phyloP scores from a whole-genome alignment of 1,140 invertebrate species.

The Drosophila bipectinata region DNA sequence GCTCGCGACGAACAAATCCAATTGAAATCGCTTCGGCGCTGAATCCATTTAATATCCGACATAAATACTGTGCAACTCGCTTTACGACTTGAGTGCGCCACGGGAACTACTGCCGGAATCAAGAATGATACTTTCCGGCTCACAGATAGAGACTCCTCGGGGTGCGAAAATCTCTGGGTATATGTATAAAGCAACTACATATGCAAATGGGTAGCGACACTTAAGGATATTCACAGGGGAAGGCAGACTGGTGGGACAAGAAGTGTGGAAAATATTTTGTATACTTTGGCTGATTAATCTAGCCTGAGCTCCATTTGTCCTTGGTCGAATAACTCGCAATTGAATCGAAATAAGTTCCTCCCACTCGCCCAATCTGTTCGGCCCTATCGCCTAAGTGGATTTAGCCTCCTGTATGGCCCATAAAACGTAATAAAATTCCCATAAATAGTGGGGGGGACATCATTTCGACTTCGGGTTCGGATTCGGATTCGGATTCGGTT shows the following conservation, averaged over 20 bases:
- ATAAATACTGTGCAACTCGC: conserved; percentile 76
- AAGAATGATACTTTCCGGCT: conserved; percentile 42
- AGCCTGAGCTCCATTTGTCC: conserved; percentile 45
- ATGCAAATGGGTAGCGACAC: conserved; percentile 59
- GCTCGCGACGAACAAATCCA: conserved; percentile 59
- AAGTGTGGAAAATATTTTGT: conserved; percentile 4
- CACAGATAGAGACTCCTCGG: conserved; percentile 16
- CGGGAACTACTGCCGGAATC: conserved; percentile 52
- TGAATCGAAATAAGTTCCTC: conserved; percentile 59
- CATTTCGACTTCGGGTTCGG: conserved; percentile 5
- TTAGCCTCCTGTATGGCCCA: conserved; percentile 37
- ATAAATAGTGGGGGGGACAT: conserved; percentile 56
- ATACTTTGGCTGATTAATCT: conserved; percentile 73
- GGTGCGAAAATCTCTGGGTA: conserved; percentile 6
- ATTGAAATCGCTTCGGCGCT: conserved; percentile 71
- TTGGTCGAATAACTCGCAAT: conserved; percentile 51
- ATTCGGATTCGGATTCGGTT: not conserved
- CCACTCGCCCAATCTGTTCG: conserved; percentile 34
- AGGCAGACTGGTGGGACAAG: conserved; percentile 1
- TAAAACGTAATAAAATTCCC: conserved; percentile 67
- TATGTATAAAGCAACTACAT: conserved; percentile 14
- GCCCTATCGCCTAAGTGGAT: conserved; percentile 12
- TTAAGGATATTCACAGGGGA: conserved; percentile 40
- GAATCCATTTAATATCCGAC: conserved; percentile 81
- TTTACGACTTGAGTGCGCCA: conserved; percentile 75